Evolutionary conservation across 2,113 vertebrate genomes (phyloP), one percentile per base, ranked within the genome.

Genomic region (Silurus meridionalis): DNA sequence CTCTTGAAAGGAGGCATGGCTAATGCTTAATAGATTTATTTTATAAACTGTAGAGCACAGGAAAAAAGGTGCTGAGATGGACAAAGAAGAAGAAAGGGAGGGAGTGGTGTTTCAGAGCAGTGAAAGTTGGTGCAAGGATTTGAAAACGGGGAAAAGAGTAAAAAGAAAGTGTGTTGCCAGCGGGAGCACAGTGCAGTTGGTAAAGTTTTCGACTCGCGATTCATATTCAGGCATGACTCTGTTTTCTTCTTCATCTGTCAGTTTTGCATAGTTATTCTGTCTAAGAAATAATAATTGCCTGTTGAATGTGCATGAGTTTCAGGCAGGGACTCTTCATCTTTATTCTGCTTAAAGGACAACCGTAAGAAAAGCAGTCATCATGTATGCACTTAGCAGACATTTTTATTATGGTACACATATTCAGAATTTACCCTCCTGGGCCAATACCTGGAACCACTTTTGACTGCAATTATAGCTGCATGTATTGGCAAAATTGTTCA

Each of bases 251-350:
- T 83, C 57, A 46, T 55, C 74, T 80, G 21, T 74, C 61, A 77
- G 50, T 48, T 11, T 21, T 77, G n/a, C 86, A 85, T 83, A 89
- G 87, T 86, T 71, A 85, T 85, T 66, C 52, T 77, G 23, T 50
- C 80, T 57, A 14, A 10, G 8, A 77, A 79, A 67, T 80, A 14
- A 66, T 78, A 72, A 78, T 77, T 60, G 15, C 75, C 4, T 63
- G 48, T 55, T 53, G n/a, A 55, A 77, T 53, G 74, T 25, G 19
- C 52, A 25, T 25, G 23, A 25, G 74, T 25, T 57, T 28, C 13
- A 19, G n/a, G 13, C 21, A 55, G n/a, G 2, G 13, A 15, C 52
- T 53, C 19, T 5, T 79, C 14, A 37, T 79, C n/a, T 5, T 57
- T 78, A 25, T 14, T 13, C 21, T n/a, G 52, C 75, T 57, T 79